Conservation (phyloP, 2,113 vertebrate genomes). For the Petroica traversi region DNA sequence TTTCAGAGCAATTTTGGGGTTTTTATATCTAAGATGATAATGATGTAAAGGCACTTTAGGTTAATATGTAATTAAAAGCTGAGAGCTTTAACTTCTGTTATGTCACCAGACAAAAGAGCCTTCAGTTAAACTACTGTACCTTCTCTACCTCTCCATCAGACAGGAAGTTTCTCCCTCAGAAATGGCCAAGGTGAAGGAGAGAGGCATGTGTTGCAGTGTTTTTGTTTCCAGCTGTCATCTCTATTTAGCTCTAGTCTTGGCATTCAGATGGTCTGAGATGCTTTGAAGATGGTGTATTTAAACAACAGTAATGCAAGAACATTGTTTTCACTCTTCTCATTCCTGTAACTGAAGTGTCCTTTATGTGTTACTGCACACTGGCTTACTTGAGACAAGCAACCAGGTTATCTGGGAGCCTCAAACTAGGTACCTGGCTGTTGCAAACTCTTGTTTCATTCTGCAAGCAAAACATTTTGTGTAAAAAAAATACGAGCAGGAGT, state of each 20-base stretch:
- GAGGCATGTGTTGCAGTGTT: neutral
- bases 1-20: neutral
- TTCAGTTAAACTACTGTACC: neutral
- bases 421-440: neutral
- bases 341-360: neutral
- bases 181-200: neutral
- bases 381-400: neutral
- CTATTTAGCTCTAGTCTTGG: neutral
- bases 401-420: neutral
- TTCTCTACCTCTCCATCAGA: neutral
- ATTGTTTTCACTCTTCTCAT: neutral
- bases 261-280: neutral
- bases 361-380: neutral
- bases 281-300: neutral
- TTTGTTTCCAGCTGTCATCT: neutral
- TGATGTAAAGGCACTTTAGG: neutral
- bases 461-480: neutral
- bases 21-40: neutral
- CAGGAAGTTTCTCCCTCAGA: neutral
- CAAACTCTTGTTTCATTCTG: neutral
- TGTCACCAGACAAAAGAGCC: neutral
- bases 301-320: neutral
- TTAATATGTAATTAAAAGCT: neutral
- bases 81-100: neutral
- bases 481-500: neutral